Conservation (phyloP, 2,888 invertebrate genomes). For the Saturnia japonica region DNA sequence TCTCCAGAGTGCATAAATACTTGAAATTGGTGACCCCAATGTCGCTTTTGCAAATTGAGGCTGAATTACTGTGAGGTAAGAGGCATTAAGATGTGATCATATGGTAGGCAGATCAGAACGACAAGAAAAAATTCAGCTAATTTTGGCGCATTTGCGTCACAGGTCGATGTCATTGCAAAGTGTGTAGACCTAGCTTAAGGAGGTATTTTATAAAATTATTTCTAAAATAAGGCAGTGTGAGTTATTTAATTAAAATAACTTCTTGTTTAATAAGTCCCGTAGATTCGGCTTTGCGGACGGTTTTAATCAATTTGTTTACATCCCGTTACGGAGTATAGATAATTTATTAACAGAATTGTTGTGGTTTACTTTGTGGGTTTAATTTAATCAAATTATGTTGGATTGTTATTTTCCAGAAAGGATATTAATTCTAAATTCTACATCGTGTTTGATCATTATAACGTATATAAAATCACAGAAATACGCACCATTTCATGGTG, state of each 20-base stretch:
- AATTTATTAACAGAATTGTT: neutral
- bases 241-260: constrained; percentile 7
- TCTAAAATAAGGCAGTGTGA: neutral
- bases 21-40: too few relatives aligned
- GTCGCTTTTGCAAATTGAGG: too few relatives aligned
- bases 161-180: neutral
- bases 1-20: too few relatives aligned
- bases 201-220: neutral
- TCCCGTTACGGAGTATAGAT: neutral
- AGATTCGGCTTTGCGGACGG: neutral
- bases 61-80: too few relatives aligned
- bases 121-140: neutral
- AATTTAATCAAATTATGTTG: neutral
- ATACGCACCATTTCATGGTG: neutral
- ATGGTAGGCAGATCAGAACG: too few relatives aligned
- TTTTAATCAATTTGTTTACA: constrained; percentile 1
- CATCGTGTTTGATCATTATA: neutral
- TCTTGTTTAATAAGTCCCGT: neutral
- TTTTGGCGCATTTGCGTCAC: neutral
- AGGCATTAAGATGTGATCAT: too few relatives aligned
- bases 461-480: neutral
- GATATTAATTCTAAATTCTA: neutral
- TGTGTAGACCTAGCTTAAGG: neutral
- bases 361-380: neutral
- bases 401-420: neutral